Evolutionary conservation across 2,888 invertebrate species (phyloP).

Genomic region (Noctua fimbriata): DNA sequence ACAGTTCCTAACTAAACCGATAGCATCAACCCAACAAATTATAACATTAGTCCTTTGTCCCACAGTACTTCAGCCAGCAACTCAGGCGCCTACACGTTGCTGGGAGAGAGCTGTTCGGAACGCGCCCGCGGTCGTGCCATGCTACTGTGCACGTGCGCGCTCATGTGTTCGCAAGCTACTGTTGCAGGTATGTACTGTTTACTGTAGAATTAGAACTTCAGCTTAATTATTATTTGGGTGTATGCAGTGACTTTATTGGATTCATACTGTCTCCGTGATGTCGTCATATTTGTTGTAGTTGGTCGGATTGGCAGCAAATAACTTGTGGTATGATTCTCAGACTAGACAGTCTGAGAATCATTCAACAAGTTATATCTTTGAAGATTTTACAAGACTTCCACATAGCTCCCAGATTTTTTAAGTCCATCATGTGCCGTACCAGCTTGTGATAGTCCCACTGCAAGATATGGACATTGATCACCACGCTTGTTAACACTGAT

Average conservation of each 20-base stretch:
- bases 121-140: constrained; percentile 81
- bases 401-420: no score
- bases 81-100: constrained; percentile 85
- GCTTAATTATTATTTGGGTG: neutral
- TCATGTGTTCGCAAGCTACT: constrained; percentile 87
- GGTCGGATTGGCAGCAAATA: neutral
- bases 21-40: neutral
- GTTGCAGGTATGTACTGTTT: constrained; percentile 79
- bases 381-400: no score
- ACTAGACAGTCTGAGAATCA: no score
- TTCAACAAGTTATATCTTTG: no score
- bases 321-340: no score
- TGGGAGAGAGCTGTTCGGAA: constrained; percentile 85
- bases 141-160: constrained; percentile 83
- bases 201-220: neutral
- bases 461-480: neutral
- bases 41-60: constrained; percentile 8
- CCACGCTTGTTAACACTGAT: neutral
- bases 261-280: neutral
- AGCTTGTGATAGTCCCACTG: no score
- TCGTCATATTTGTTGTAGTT: neutral
- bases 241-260: neutral
- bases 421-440: no score
- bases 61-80: constrained; percentile 86
- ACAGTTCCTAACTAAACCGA: neutral